Conservation (phyloP, 2,113 vertebrate genomes). For the Hydropotes inermis region DNA sequence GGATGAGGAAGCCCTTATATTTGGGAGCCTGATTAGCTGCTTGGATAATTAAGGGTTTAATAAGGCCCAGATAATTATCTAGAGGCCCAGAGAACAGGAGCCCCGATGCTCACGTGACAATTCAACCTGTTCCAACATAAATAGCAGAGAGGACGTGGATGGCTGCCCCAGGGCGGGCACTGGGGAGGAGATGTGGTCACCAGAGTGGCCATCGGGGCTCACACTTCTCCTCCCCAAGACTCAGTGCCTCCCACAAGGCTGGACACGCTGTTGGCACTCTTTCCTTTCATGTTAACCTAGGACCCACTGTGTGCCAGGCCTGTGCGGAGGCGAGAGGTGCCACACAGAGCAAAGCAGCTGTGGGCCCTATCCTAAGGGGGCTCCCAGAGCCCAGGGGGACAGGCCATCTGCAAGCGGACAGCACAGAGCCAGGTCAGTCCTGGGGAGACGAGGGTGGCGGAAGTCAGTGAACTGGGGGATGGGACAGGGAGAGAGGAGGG, state of each 20-base stretch:
- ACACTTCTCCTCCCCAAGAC: neutral
- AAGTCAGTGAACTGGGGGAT: neutral
- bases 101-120: neutral
- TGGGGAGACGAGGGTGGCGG: accelerated
- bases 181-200: neutral
- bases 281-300: neutral
- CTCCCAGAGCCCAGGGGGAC: neutral
- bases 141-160: constrained; percentile 25
- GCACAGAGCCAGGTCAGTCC: neutral
- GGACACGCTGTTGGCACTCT: neutral
- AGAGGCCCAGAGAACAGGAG: constrained; percentile 27
- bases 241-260: neutral
- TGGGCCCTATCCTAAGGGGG: neutral
- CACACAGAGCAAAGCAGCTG: neutral
- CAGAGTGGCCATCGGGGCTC: accelerated
- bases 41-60: constrained; percentile 47
- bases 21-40: constrained; percentile 42
- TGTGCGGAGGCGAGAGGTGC: neutral
- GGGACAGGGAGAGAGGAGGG: neutral
- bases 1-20: constrained; percentile 45
- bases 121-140: constrained; percentile 60
- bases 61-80: constrained; percentile 58
- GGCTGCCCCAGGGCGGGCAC: neutral
- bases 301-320: neutral
- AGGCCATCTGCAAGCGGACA: neutral